These are phyloP conservation scores for Ricordea florida DNA, from an alignment of 92 coral and sea anemone genomes.

Conservation along the genomic window DNA sequence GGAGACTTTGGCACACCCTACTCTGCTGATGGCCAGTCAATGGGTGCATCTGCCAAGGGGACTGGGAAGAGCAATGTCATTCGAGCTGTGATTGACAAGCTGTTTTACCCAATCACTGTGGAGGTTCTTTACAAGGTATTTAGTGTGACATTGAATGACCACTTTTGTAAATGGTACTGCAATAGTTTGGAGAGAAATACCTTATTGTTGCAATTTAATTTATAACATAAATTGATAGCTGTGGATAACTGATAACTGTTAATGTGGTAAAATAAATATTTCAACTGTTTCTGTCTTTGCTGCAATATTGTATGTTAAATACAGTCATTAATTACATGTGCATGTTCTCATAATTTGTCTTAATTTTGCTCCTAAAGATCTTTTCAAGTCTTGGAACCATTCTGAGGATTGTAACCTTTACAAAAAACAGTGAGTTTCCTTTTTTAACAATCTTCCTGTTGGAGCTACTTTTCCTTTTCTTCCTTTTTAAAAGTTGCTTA, in stretches of 20 bases:
- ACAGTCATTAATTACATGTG: neutral
- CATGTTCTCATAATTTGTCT: no score
- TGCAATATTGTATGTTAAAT: no score
- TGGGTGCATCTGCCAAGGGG: conserved; percentile 54
- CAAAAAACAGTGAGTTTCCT: conserved; percentile 79
- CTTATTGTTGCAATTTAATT: no score
- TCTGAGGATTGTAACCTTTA: conserved; percentile 86
- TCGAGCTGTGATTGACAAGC: conserved; percentile 85
- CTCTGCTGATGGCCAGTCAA: conserved; percentile 60
- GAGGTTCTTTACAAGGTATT: conserved; percentile 89
- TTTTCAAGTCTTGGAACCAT: conserved; percentile 90
- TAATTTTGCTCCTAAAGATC: conserved; percentile 53
- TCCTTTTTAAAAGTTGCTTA: neutral
- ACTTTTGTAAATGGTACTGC: neutral
- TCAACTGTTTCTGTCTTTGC: no score
- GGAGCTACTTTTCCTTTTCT: no score
- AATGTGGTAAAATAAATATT: no score
- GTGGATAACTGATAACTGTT: no score
- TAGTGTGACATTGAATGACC: no score
- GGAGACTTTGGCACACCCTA: conserved; percentile 39
- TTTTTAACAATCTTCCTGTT: no score
- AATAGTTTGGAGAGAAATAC: no score
- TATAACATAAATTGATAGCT: no score
- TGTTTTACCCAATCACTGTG: conserved; percentile 83
- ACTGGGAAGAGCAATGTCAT: conserved; percentile 60